These are phyloP conservation scores for Geotrupes spiniger DNA, from an alignment of 2,888 invertebrate genomes.

Conservation along the genomic window DNA sequence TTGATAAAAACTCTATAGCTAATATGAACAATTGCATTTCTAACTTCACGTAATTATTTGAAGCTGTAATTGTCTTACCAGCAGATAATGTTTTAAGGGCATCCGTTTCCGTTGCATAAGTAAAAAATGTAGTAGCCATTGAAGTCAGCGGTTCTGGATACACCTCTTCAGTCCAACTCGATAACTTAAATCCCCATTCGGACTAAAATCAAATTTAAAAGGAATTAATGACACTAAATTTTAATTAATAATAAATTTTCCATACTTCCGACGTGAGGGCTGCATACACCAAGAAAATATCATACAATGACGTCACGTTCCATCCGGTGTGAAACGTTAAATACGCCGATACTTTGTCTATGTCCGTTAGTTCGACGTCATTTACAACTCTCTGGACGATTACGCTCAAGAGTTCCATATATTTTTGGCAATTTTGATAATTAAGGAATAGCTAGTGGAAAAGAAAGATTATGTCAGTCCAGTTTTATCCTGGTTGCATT, in stretches of 20 bases:
- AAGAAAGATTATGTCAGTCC: not conserved
- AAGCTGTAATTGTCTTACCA: slow-evolving; percentile 8
- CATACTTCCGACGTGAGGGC: slow-evolving; percentile 13
- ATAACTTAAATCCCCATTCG: slow-evolving; percentile 43
- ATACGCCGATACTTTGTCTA: slow-evolving; percentile 13
- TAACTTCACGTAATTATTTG: too few relatives aligned
- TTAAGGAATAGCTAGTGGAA: slow-evolving; percentile 17
- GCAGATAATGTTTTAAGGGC: slow-evolving; percentile 39
- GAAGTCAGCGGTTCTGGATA: slow-evolving; percentile 42
- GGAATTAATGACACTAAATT: not conserved
- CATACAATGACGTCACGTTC: slow-evolving; percentile 11
- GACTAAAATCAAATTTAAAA: slow-evolving; percentile 28
- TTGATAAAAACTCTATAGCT: too few relatives aligned
- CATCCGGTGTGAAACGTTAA: slow-evolving; percentile 17
- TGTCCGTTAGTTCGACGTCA: slow-evolving; percentile 11
- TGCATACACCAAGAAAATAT: slow-evolving; percentile 13
- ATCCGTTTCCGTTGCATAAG: slow-evolving; percentile 38
- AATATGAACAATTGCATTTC: too few relatives aligned
- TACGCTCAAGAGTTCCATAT: slow-evolving; percentile 1
- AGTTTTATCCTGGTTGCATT: not conserved
- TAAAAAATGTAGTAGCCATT: slow-evolving; percentile 42
- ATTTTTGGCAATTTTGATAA: slow-evolving; percentile 11
- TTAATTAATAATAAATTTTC: not conserved
- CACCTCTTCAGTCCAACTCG: slow-evolving; percentile 46
- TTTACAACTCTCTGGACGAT: slow-evolving; percentile 4